Evolutionary conservation across 1,140 invertebrate species (phyloP).

Genomic region (Drosophila saltans): DNA sequence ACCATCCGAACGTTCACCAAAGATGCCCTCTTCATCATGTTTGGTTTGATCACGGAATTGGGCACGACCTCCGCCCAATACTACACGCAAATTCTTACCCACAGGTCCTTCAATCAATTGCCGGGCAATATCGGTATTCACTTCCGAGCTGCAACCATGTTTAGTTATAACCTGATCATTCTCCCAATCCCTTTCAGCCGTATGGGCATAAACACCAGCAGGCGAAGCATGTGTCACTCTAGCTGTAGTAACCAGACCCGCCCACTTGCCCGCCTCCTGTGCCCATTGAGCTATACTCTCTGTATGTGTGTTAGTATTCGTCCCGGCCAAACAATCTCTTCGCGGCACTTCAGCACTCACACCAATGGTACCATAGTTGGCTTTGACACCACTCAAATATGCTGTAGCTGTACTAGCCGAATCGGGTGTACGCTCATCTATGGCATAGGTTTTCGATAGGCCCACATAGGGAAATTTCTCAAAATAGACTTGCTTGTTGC

Average conservation of each 20-base stretch:
- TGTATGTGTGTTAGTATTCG: slow-evolving; percentile 84
- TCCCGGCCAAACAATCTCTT: slow-evolving; percentile 84
- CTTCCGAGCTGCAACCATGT: slow-evolving; percentile 59
- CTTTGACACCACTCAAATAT: slow-evolving; percentile 92
- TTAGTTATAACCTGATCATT: slow-evolving; percentile 85
- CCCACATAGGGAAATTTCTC: slow-evolving; percentile 90
- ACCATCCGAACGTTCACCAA: slow-evolving; percentile 85
- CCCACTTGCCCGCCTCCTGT: slow-evolving; percentile 87
- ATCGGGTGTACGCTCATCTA: slow-evolving; percentile 89
- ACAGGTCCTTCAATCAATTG: slow-evolving; percentile 89
- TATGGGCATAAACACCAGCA: slow-evolving; percentile 91
- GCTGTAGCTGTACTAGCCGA: slow-evolving; percentile 91
- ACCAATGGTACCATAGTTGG: slow-evolving; percentile 89
- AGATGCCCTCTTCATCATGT: slow-evolving; percentile 86
- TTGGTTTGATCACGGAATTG: slow-evolving; percentile 86
- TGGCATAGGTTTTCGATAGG: slow-evolving; percentile 91
- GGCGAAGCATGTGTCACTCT: slow-evolving; percentile 92
- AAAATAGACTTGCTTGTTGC: slow-evolving; percentile 87
- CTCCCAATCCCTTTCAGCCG: slow-evolving; percentile 90
- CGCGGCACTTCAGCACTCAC: slow-evolving; percentile 86
- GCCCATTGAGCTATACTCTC: slow-evolving; percentile 87
- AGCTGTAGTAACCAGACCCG: slow-evolving; percentile 91
- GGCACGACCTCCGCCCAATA: slow-evolving; percentile 89
- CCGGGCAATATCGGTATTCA: slow-evolving; percentile 88
- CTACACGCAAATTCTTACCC: slow-evolving; percentile 86